Evolutionary conservation across 1,140 invertebrate species (phyloP).

Genomic region (Drosophila pseudoobscura): DNA sequence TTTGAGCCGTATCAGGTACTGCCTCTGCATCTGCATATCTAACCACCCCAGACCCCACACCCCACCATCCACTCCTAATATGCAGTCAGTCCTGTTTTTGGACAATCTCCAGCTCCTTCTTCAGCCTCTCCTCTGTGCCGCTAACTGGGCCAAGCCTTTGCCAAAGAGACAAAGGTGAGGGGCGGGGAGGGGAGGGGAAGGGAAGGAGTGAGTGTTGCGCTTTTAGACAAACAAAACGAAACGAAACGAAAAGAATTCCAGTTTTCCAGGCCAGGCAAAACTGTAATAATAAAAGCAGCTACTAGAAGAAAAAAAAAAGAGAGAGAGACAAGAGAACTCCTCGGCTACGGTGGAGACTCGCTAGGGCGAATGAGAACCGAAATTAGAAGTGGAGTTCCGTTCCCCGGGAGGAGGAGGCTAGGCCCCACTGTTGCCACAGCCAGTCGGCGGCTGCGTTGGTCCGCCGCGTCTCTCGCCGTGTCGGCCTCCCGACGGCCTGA

Average conservation of each 20-base stretch:
- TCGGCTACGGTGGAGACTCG: slow-evolving; percentile 1
- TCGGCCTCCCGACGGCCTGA: slow-evolving; percentile 33
- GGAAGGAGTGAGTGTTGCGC: slow-evolving; percentile 10
- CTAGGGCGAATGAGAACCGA: background rate
- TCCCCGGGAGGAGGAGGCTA: slow-evolving; percentile 4
- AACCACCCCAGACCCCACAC: background rate
- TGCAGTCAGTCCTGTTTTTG: slow-evolving; percentile 21
- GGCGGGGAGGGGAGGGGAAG: too few species aligned
- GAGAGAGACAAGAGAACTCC: slow-evolving; percentile 26
- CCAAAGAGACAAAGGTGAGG: background rate
- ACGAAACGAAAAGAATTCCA: slow-evolving; percentile 64
- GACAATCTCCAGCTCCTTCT: slow-evolving; percentile 10
- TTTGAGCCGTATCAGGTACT: too few species aligned
- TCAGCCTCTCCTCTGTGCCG: background rate
- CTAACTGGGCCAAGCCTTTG: slow-evolving; percentile 23
- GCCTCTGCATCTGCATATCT: slow-evolving; percentile 2
- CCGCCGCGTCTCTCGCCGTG: slow-evolving; percentile 26
- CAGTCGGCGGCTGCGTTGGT: slow-evolving; percentile 41
- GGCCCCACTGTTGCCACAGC: slow-evolving; percentile 23
- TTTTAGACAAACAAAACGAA: slow-evolving; percentile 46
- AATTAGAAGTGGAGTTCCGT: slow-evolving; percentile 2
- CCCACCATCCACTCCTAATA: slow-evolving; percentile 4
- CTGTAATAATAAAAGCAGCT: slow-evolving; percentile 52
- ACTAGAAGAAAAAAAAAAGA: slow-evolving; percentile 23
- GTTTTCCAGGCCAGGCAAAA: slow-evolving; percentile 53